A percentile compares a stretch with the other conserved stretches of the same genome.
phyloP scores from a whole-genome alignment of 2,113 vertebrate species.

The Theristicus caerulescens region DNA sequence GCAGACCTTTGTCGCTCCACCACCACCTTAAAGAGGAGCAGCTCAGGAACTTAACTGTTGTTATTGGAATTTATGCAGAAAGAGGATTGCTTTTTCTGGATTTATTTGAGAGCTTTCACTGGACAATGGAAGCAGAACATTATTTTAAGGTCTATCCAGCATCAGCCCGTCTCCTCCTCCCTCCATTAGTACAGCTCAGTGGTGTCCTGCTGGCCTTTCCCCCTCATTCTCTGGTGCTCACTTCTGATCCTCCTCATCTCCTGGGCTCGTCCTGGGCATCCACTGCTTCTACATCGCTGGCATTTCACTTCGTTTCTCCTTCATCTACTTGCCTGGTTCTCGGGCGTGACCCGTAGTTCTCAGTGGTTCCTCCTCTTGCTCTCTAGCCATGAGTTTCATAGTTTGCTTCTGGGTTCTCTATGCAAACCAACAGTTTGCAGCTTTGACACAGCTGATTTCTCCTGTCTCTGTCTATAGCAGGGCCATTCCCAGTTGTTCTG shows the following conservation, averaged over 20 bases:
- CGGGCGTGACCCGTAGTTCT: neutral
- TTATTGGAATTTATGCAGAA: neutral
- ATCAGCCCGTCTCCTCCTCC: neutral
- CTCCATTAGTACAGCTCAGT: neutral
- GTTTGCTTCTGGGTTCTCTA: neutral
- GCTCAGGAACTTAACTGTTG: neutral
- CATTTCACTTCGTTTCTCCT: neutral
- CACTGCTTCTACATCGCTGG: neutral
- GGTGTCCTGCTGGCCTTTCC: neutral
- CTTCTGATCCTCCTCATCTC: neutral
- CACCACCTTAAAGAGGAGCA: neutral
- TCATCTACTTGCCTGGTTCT: neutral
- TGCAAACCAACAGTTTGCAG: neutral
- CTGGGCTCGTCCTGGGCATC: neutral
- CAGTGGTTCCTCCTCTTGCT: neutral
- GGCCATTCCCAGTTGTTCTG: neutral
- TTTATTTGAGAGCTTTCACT: neutral
- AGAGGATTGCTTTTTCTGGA: neutral
- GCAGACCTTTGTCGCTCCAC: neutral
- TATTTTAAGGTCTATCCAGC: neutral
- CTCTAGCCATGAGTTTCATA: neutral
- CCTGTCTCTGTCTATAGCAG: neutral
- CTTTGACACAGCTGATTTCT: neutral
- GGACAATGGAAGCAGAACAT: neutral
- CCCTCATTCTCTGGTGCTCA: neutral